Percentiles rank a stretch among this genome's conserved stretches.
phyloP scores from a whole-genome alignment of 2,113 vertebrate species.

The Camelus bactrianus region DNA sequence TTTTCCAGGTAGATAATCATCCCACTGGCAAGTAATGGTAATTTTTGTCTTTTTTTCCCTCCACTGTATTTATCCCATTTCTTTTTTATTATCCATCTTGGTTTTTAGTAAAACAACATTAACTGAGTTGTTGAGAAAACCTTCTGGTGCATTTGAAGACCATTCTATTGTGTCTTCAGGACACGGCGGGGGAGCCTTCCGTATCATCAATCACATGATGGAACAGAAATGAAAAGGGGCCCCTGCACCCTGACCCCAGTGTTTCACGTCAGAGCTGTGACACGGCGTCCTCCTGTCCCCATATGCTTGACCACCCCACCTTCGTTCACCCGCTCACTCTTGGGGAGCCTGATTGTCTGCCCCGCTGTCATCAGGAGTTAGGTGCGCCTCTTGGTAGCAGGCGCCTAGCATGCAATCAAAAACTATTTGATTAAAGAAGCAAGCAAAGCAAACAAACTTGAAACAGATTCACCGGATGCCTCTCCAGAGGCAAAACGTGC shows the following conservation, averaged over 20 bases:
- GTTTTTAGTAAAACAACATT: not conserved
- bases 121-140: not conserved
- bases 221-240: not conserved
- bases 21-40: rapidly evolving
- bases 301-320: not conserved
- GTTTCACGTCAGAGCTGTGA: not conserved
- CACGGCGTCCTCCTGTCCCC: not conserved
- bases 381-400: not conserved
- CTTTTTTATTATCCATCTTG: not conserved
- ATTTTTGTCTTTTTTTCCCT: not conserved
- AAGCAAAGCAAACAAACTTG: not conserved
- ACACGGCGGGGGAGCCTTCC: not conserved
- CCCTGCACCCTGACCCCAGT: not conserved
- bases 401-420: not conserved
- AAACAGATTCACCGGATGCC: not conserved
- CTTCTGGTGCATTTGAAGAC: not conserved
- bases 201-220: not conserved
- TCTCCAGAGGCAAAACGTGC: not conserved
- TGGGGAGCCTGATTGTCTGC: not conserved
- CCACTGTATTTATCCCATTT: not conserved
- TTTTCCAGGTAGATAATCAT: not conserved
- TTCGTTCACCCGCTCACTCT: not conserved
- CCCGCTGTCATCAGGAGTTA: not conserved
- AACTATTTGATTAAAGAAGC: not conserved
- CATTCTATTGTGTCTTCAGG: rapidly evolving